Evolutionary conservation across 2,113 vertebrate genomes (phyloP), one percentile per base, ranked within the genome.

Genomic region (Pampusana beccarii): DNA sequence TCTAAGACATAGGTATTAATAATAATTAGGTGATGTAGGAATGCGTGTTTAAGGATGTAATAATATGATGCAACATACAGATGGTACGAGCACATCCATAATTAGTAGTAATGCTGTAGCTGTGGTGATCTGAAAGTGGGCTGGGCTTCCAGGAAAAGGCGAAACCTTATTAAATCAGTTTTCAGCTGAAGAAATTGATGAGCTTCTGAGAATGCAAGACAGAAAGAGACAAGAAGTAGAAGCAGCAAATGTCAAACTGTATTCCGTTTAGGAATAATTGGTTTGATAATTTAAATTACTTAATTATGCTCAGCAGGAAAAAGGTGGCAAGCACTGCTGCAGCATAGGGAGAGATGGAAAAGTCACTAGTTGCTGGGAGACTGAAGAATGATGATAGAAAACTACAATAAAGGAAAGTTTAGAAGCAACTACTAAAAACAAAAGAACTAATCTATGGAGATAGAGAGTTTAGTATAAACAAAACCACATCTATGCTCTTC

Each of bases 331-430:
- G 51, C 9, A n/a, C 48, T 92, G 15, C 54, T 77, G 62, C 3
- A 20, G 40, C 67, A 61, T 28, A 46, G 46, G 46, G 88, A 72
- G 50, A 92, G 36, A 62, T 62, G 72, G 94, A 83, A 90, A 95
- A 93, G 56, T 90, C 67, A n/a, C 83, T 83, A 80, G 64, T 53
- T 46, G 40, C 42, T 92, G 80, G 36, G 71, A 91, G 40, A 42
- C 58, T 74, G 67, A 86, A 83, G 46, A 60, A 26, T 51, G 24
- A 9, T 80, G 69, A 34, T 79, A 19, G 86, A 82, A 95, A 94
- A 90, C 64, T 11, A 57, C 72, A 95, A 62, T 82, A 83, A 94
- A 96, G 65, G 40, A 66, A 91, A 77, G 61, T 28, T 38, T 77
- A 90, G 71, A 88, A 90, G 61, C 42, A 90, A 36, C 36, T 93